These are phyloP conservation scores for Cairina moschata DNA, from an alignment of 2,113 vertebrate species.

Conservation along the genomic window DNA sequence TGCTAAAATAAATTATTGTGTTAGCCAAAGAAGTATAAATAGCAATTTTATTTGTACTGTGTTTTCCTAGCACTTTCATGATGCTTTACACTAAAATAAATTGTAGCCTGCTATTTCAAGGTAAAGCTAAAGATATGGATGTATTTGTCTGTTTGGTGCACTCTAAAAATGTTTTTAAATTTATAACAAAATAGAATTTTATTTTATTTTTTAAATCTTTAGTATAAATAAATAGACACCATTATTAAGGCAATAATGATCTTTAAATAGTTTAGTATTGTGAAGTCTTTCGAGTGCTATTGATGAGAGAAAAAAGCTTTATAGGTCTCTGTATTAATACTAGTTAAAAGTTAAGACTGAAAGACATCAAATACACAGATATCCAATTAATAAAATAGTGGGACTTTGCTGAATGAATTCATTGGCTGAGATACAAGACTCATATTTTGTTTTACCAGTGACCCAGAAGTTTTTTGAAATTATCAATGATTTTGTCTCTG, in stretches of 20 bases:
- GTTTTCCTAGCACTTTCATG: not conserved
- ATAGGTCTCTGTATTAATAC: not conserved
- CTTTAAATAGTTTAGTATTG: not conserved
- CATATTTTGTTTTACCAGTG: not conserved
- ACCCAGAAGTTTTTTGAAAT: not conserved
- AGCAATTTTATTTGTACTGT: not conserved
- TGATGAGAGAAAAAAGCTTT: not conserved
- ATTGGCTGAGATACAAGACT: not conserved
- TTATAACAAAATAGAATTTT: not conserved
- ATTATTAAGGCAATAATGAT: not conserved
- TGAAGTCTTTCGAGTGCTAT: not conserved
- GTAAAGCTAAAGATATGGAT: not conserved
- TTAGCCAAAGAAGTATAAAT: not conserved
- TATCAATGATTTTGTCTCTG: not conserved
- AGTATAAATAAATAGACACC: not conserved
- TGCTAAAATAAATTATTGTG: not conserved
- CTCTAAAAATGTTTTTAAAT: not conserved
- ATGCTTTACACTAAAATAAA: not conserved
- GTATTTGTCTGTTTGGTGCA: not conserved
- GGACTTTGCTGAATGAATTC: not conserved
- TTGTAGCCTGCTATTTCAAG: not conserved
- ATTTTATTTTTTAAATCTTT: too few relatives aligned
- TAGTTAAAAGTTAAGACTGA: not conserved
- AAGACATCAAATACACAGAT: not conserved
- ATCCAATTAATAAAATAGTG: not conserved